Conservation (phyloP, 2,888 invertebrate genomes). For the Lasioglossum villosulum region DNA sequence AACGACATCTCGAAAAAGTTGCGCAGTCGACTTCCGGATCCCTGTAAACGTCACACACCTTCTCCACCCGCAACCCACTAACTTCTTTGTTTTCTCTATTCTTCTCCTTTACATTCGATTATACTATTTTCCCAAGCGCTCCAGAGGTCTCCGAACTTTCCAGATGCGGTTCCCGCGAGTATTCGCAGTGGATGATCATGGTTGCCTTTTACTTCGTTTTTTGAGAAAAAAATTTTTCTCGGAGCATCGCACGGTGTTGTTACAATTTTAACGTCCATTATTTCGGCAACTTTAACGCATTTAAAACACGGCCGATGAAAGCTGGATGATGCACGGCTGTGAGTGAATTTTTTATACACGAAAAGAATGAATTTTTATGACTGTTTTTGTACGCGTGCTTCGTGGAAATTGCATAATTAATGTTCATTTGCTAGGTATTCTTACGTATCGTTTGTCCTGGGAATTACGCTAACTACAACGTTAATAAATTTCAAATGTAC, state of each 20-base stretch:
- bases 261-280: background rate
- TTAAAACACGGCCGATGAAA: background rate
- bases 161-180: background rate
- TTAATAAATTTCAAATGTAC: background rate
- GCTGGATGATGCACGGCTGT: background rate
- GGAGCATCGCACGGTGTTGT: background rate
- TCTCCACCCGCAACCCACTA: background rate
- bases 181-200: background rate
- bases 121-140: background rate
- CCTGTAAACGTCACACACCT: background rate
- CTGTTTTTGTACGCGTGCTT: too few species aligned
- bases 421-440: background rate
- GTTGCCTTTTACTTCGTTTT: background rate
- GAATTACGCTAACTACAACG: background rate
- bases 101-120: background rate
- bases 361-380: background rate
- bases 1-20: constrained; percentile 47
- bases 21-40: background rate
- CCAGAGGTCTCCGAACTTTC: background rate
- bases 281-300: background rate
- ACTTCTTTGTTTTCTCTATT: background rate
- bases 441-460: background rate
- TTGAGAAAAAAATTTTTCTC: background rate
- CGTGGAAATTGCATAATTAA: background rate
- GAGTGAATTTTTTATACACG: background rate